Evolutionary conservation across 30 jellyfish, hydroid and myxozoan species (phyloP).

Genomic region (Pelagia noctiluca): DNA sequence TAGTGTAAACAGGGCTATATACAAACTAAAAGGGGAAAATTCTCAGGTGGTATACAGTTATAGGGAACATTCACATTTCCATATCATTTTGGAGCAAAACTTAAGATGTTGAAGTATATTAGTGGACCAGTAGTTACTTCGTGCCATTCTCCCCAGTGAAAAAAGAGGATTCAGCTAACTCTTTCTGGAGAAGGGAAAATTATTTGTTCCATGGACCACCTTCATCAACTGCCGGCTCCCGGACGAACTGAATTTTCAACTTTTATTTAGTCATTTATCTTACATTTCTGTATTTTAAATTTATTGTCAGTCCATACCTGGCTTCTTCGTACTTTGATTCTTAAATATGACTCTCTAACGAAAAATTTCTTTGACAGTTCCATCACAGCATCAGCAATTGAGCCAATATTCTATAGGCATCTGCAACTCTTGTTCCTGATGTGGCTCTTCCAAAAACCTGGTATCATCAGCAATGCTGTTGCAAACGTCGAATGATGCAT

Average conservation of each 20-base stretch:
- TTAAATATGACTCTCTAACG: background rate
- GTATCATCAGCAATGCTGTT: background rate
- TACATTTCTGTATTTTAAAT: background rate
- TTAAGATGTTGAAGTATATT: too few species aligned
- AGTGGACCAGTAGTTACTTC: too few species aligned
- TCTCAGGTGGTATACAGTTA: too few species aligned
- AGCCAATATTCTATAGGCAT: background rate
- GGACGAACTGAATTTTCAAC: background rate
- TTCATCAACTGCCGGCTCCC: slow-evolving; percentile 6
- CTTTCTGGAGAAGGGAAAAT: background rate
- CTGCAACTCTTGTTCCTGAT: slow-evolving; percentile 1
- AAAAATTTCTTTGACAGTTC: background rate
- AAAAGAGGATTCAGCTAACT: background rate
- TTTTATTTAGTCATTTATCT: background rate
- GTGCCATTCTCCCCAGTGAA: slow-evolving; percentile 1
- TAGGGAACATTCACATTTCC: too few species aligned
- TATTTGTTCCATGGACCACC: slow-evolving; percentile 1
- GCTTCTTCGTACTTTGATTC: background rate
- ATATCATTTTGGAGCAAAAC: too few species aligned
- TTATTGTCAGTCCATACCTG: background rate
- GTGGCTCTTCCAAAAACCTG: background rate
- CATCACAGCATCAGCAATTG: slow-evolving; percentile 1
- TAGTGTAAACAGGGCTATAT: too few species aligned
- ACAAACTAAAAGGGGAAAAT: too few species aligned
- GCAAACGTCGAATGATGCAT: background rate